Percentiles rank a stretch among this genome's conserved stretches.
Evolutionary conservation across 2,113 vertebrate genomes (phyloP).

Genomic region (Chinchilla lanigera): DNA sequence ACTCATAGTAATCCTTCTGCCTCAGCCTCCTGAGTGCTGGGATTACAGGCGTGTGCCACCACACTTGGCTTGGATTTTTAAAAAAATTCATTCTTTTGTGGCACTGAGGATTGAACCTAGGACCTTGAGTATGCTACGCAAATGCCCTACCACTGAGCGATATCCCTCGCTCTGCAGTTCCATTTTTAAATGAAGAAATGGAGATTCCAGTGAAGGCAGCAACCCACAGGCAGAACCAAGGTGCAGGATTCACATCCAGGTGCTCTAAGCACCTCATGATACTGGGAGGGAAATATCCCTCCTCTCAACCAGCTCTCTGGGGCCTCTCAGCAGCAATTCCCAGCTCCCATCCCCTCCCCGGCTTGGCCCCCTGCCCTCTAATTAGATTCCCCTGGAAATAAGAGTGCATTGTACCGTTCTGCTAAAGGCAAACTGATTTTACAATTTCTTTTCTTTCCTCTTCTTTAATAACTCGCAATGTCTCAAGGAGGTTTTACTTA

Average conservation of each 20-base stretch:
- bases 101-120: background rate
- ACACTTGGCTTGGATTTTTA: background rate
- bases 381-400: conserved; percentile 78
- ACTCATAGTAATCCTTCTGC: background rate
- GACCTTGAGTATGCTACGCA: background rate
- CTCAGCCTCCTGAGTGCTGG: background rate
- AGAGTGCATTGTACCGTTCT: conserved; percentile 62
- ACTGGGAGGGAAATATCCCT: background rate
- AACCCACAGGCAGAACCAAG: background rate
- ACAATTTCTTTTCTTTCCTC: conserved; percentile 76
- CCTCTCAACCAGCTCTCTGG: background rate
- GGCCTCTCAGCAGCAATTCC: background rate
- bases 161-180: background rate
- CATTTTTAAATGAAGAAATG: background rate
- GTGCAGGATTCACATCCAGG: background rate
- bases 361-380: conserved; percentile 40
- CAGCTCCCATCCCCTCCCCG: background rate
- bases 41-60: background rate
- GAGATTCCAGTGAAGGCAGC: background rate
- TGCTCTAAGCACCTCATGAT: fast-evolving
- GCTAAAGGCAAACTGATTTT: conserved; percentile 73
- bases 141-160: background rate
- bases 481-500: conserved; percentile 78
- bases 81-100: background rate
- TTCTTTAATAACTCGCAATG: conserved; percentile 64